Conservation (phyloP, 2,888 invertebrate genomes). For the Lacanobia oleracea region DNA sequence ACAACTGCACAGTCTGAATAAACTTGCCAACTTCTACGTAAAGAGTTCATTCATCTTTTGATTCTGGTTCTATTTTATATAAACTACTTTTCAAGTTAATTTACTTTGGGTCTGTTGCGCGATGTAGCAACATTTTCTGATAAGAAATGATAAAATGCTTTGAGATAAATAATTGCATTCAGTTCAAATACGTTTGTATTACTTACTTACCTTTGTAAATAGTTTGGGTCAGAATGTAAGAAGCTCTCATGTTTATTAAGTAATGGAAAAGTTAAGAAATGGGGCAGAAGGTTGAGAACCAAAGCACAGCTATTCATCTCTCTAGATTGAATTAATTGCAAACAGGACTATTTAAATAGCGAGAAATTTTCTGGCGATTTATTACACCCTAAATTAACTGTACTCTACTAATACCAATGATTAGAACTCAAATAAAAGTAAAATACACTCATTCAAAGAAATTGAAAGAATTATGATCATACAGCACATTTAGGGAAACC, state of each 20-base stretch:
- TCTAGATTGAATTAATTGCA: not conserved
- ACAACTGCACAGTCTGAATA: slow-evolving; percentile 82
- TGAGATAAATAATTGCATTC: slow-evolving; percentile 21
- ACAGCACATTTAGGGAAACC: slow-evolving; percentile 37
- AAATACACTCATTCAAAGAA: not conserved
- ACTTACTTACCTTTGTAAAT: not conserved
- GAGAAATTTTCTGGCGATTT: not conserved
- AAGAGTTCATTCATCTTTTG: slow-evolving; percentile 74
- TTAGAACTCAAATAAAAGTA: not conserved
- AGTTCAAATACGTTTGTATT: slow-evolving; percentile 19
- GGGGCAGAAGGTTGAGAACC: not conserved
- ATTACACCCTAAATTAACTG: not conserved
- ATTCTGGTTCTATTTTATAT: slow-evolving; percentile 60
- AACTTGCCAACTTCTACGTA: slow-evolving; percentile 78
- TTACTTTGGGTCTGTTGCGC: slow-evolving; percentile 38
- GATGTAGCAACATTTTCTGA: slow-evolving; percentile 41
- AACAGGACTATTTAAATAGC: too few relatives aligned
- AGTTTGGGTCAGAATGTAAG: not conserved
- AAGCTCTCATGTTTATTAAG: not conserved
- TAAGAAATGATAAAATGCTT: slow-evolving; percentile 50
- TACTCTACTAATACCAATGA: not conserved
- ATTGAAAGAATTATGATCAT: slow-evolving; percentile 32
- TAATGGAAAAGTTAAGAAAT: not conserved
- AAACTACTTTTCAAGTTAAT: slow-evolving; percentile 59
- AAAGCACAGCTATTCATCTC: not conserved